Base-by-base conservation (phyloP, 2,113 vertebrate species). In the Pithys albifrons region DNA sequence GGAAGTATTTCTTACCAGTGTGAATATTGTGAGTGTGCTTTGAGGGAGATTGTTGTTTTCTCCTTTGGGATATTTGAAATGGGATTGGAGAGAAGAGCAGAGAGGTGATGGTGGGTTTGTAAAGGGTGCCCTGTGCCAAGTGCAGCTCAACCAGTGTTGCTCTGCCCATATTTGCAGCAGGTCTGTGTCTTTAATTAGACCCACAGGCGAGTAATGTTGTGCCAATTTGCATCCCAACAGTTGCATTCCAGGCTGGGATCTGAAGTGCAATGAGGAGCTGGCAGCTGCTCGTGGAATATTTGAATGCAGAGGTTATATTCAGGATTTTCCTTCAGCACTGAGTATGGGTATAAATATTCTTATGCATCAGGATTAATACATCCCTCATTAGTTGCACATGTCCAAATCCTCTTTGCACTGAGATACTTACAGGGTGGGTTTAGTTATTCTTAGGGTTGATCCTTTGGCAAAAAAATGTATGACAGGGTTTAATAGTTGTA, bases 391-490 rank as follows among this genome's bases (percentile, higher is more conserved):
- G 76, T 23, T 89, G 73, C 57, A 74, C 33, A 19, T 84, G 48
- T 69, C 52, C 65, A 67, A 94, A 75, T 82, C 66, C 62, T 94
- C 85, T 90, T 91, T 91, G 55, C 71, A 31, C 18, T 79, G 74
- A 75, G 61, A 79, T 77, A 20, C 83, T 83, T 83, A 86, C 9
- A 64, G 65, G 80, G 55, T 77, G 51, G 37, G 24, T 88, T 91
- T 88, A 95, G 75, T 85, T 95, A 80, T 96, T 94, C 78, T 93
- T 91, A 86, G 81, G 39, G 37, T 62, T 85, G 75, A 88, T 80
- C 73, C 86, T 89, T 74, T 4, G 6, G 79, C 14, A 61, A 66
- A 96, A 96, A 83, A 82, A 84, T 12, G 65, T 64, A 43, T 89
- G 83, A 66, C 52, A n/a, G 73, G 17, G 8, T 91, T 77, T 66